phyloP scores from a whole-genome alignment of 1,140 invertebrate genomes.

The Zaprionus taronus region DNA sequence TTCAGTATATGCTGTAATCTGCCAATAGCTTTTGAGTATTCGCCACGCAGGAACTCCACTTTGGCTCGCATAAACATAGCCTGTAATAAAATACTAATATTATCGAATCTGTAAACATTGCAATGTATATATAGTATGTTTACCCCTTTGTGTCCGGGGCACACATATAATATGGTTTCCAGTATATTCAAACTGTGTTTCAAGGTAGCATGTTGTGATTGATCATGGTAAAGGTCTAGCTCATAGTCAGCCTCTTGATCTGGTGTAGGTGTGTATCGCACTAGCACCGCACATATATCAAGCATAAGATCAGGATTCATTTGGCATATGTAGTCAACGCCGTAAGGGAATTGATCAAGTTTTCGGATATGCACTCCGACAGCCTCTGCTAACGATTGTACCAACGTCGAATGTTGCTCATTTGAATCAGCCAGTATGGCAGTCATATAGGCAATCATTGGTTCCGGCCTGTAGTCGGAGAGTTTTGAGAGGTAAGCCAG shows the following conservation, averaged over 20 bases:
- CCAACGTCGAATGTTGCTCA: slow-evolving; percentile 86
- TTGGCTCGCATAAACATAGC: slow-evolving; percentile 91
- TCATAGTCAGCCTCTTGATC: slow-evolving; percentile 71
- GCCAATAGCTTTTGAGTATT: slow-evolving; percentile 88
- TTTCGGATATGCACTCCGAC: slow-evolving; percentile 88
- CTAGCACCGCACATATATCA: slow-evolving; percentile 91
- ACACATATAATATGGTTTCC: slow-evolving; percentile 90
- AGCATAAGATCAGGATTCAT: slow-evolving; percentile 95
- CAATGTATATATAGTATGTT: background rate
- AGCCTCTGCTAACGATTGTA: slow-evolving; percentile 89
- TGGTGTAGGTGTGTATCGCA: slow-evolving; percentile 89
- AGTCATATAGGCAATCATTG: slow-evolving; percentile 89
- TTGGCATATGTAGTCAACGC: slow-evolving; percentile 89
- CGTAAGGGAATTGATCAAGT: slow-evolving; percentile 88
- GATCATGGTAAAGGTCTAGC: slow-evolving; percentile 84
- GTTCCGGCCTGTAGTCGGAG: slow-evolving; percentile 87
- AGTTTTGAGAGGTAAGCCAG: slow-evolving; percentile 94
- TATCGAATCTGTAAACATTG: background rate
- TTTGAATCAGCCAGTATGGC: slow-evolving; percentile 86
- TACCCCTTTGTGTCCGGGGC: slow-evolving; percentile 89
- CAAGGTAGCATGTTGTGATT: slow-evolving; percentile 80
- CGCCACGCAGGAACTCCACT: slow-evolving; percentile 91
- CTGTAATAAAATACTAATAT: slow-evolving; percentile 81
- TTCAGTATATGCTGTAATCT: slow-evolving; percentile 91
- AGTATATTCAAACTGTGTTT: slow-evolving; percentile 88